Base-by-base conservation (phyloP, 2,797 vertebrate species). In the Helicolenus hilgendorfi region DNA sequence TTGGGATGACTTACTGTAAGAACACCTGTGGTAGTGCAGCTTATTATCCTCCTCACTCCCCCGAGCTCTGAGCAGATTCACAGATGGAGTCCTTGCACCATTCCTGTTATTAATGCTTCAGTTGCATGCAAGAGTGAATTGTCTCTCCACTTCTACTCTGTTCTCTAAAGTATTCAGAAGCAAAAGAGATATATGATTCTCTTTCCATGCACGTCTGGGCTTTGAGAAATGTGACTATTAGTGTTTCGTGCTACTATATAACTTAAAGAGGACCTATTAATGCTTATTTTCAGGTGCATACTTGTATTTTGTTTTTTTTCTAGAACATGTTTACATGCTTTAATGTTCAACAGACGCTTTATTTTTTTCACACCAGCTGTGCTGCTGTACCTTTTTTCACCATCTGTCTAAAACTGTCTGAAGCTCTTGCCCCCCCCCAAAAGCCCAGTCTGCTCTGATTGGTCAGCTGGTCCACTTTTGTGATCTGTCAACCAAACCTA, bases 21-120 rank as follows among this genome's bases (percentile, higher is more conserved):
- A 92, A 93, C 93, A 96, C 94, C 95, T 96, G 95, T 89, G 88
- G 79, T 84, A 56, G 59, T 70, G 78, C 71, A 83, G 87, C 76
- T 85, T 85, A 83, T 94, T 92, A 92, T 92, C 89, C 67, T 56
- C 62, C 38, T 58, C 49, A 36, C 55, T 92, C 84, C 91, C 89
- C 22, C 31, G 79, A 85, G 89, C 69, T 64, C 36, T 68, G 75
- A 79, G 27, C 76, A 93, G 71, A 91, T 92, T 90, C 76, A 77
- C 92, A 93, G 92, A 93, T 93, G 94, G 85, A 88, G 79, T 49
- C 60, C 18, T 59, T 58, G 72, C 76, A 72, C 56, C 65, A 77
- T 74, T 81, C 60, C 60, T 58, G 58, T 76, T 83, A 81, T 81
- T 81, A 86, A 89, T 91, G 87, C 77, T 70, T 73, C 10, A 55